These are phyloP conservation scores for Napeogenes inachia DNA, from an alignment of 2,888 invertebrate species.

Conservation along the genomic window DNA sequence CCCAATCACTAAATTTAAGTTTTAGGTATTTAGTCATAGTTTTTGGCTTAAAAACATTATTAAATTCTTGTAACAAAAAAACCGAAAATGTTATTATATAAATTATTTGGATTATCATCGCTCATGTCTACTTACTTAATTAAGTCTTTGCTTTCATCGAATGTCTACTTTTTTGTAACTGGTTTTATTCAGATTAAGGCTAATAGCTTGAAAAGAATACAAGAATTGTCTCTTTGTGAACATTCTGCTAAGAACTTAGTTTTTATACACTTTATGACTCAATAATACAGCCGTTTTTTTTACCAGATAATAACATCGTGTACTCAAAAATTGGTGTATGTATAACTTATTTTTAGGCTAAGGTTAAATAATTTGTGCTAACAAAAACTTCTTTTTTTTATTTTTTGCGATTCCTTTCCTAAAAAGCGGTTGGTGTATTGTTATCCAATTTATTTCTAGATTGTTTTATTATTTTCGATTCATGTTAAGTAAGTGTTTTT, in stretches of 20 bases:
- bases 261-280: background rate
- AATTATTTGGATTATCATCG: too few relatives aligned
- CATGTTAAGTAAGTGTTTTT: too few relatives aligned
- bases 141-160: background rate
- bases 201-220: background rate
- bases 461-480: too few relatives aligned
- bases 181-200: constrained; percentile 3
- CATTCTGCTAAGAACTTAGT: background rate
- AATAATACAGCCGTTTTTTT: background rate
- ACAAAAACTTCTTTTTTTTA: background rate
- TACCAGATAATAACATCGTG: background rate
- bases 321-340: background rate
- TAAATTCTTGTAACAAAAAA: too few relatives aligned
- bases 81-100: too few relatives aligned
- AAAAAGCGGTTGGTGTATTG: too few relatives aligned
- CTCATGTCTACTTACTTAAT: background rate
- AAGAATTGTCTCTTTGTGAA: background rate
- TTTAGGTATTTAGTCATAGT: too few relatives aligned
- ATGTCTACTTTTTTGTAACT: background rate
- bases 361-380: constrained; percentile 1
- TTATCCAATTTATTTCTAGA: too few relatives aligned
- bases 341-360: background rate
- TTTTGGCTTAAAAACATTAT: too few relatives aligned
- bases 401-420: constrained; percentile 3
- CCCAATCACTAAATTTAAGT: too few relatives aligned